These are phyloP conservation scores for Parapsyche elsis DNA, from an alignment of 1,140 invertebrate species.

Conservation along the genomic window DNA sequence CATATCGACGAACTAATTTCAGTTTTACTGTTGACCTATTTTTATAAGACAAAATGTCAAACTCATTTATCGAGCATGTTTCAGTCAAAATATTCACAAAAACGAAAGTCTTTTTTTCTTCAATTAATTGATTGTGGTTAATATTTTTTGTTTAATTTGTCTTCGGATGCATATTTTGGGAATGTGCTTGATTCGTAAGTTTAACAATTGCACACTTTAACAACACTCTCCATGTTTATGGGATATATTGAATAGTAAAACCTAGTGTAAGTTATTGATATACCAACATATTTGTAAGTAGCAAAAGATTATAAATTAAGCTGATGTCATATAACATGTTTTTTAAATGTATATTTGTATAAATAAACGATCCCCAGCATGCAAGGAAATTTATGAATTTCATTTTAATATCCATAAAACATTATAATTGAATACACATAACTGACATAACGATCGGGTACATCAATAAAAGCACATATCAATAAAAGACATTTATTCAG, in stretches of 20 bases:
- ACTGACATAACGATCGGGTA: too few relatives aligned
- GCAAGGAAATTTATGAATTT: slow-evolving; percentile 54
- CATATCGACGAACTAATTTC: not conserved
- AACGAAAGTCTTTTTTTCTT: not conserved
- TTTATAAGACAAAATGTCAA: not conserved
- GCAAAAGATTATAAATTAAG: not conserved
- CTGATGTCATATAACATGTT: not conserved
- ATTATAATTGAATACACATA: too few relatives aligned
- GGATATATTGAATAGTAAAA: not conserved
- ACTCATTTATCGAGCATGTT: not conserved
- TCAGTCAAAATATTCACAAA: slow-evolving; percentile 16
- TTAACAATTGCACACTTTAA: not conserved
- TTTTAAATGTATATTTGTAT: slow-evolving; percentile 7
- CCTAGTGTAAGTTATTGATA: slow-evolving; percentile 36
- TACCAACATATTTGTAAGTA: slow-evolving; percentile 12
- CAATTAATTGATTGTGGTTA: too few relatives aligned
- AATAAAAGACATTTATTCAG: too few relatives aligned
- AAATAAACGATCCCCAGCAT: slow-evolving; percentile 23
- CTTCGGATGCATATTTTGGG: not conserved
- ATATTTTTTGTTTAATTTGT: too few relatives aligned
- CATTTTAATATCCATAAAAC: not conserved
- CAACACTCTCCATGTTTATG: not conserved
- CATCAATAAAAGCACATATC: too few relatives aligned
- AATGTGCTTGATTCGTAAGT: not conserved
- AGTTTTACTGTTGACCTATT: slow-evolving; percentile 4